Evolutionary conservation across 37 sponge, comb jelly and placozoan species (phyloP), one percentile per base, ranked within the genome.

Genomic region (Chondrilla cf. caribensis): DNA sequence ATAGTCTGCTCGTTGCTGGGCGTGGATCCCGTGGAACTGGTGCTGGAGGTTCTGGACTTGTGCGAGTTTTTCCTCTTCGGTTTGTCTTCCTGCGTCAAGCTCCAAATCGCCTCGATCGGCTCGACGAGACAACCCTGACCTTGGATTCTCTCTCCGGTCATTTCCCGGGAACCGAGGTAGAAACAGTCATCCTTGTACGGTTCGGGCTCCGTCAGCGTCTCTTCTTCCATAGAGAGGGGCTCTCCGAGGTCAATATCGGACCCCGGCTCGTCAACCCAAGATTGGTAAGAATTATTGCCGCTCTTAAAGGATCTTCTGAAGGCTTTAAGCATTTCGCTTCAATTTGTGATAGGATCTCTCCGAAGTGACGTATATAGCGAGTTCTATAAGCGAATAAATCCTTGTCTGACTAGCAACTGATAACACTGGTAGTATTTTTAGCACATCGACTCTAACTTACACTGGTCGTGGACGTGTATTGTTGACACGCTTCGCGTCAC

Each of bases 151-250:
- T 62, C 58, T 0, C 92, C 92, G 2, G 66, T 60, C 92, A 91
- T 91, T n/a, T 85, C 75, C 41, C 82, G 77, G 0, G 88, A 87
- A 25, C 92, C 92, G 78, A 91, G 62, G 59, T 91, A 91, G 83
- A 91, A 91, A 47, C 88, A 82, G 57, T 91, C 92, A 0, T 39
- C 43, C n/a, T 64, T 40, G 82, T 60, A 11, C 5, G 58, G 37
- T 1, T n/a, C 43, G 38, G 76, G 76, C 44, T 39, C 38, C 11
- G 44, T 21, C 2, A 1, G 41, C 2, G 15, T 39, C n/a, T 18
- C 76, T 8, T 2, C 76, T 7, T 62, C 22, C 6, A 29, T 6
- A n/a, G 8, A 6, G 5, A 62, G 18, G 25, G 64, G 29, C 7
- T 62, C 18, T 15, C 64, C 64, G 15, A 62, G 64, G 25, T 29